Evolutionary conservation across 2,888 invertebrate species (phyloP).

Genomic region (Pinctada fucata): DNA sequence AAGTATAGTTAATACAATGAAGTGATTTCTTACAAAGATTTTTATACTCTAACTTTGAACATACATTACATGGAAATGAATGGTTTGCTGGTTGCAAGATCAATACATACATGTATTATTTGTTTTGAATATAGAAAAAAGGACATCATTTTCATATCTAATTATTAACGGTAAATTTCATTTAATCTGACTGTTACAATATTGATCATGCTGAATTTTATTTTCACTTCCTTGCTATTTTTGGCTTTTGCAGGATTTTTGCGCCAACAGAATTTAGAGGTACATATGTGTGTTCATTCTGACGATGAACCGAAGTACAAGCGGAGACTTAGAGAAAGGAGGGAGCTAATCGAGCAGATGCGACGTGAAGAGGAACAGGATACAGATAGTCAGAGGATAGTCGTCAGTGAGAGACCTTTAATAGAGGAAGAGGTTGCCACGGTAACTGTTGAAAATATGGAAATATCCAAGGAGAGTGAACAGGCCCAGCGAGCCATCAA

Average conservation of each 20-base stretch:
- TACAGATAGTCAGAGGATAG: conserved; percentile 33
- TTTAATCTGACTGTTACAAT: too few species aligned
- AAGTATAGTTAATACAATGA: too few species aligned
- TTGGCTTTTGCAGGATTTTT: conserved; percentile 33
- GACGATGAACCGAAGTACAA: conserved; percentile 42
- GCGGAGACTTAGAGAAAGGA: conserved; percentile 32
- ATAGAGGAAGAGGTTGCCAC: conserved; percentile 37
- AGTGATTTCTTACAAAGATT: too few species aligned
- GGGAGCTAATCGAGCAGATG: conserved; percentile 28
- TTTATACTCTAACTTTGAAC: too few species aligned
- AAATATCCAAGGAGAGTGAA: conserved; percentile 25
- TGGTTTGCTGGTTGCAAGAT: too few species aligned
- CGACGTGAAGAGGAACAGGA: conserved; percentile 23
- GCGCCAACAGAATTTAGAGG: conserved; percentile 39
- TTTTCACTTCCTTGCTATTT: neutral
- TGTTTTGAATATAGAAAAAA: too few species aligned
- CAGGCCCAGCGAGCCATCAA: conserved; percentile 13
- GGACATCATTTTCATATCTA: too few species aligned
- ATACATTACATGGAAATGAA: too few species aligned
- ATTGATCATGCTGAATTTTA: too few species aligned
- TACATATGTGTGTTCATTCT: conserved; percentile 45
- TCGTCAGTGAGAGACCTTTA: conserved; percentile 45
- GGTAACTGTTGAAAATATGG: conserved; percentile 18
- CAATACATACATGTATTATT: too few species aligned
- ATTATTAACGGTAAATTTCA: too few species aligned